Evolutionary conservation across 30 jellyfish, hydroid and myxozoan genomes (phyloP).

Genomic region (Turritopsis dohrnii): DNA sequence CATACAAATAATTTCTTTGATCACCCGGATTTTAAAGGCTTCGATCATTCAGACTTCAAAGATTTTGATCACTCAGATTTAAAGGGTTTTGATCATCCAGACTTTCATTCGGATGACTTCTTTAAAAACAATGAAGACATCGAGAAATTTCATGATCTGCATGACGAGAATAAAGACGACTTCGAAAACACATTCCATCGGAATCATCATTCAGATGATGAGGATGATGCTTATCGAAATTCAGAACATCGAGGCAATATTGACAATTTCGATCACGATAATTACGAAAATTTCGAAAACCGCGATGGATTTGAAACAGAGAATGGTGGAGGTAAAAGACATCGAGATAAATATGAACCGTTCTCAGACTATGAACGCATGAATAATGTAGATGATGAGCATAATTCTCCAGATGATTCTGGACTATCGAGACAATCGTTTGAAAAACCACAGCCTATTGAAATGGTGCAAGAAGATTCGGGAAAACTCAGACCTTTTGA

Average conservation of each 20-base stretch:
- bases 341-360: slow-evolving; percentile 19
- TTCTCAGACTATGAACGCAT: not conserved
- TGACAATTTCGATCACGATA: not conserved
- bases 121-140: not conserved
- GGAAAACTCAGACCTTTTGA: slow-evolving; percentile 35
- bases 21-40: not conserved
- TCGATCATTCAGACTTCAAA: not conserved
- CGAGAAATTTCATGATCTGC: not conserved
- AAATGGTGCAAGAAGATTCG: slow-evolving; percentile 59
- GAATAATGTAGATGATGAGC: not conserved
- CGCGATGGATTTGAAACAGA: not conserved
- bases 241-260: slow-evolving; percentile 18
- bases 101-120: not conserved
- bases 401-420: not conserved
- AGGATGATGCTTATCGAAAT: slow-evolving; percentile 12
- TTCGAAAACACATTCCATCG: not conserved
- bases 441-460: slow-evolving; percentile 43
- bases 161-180: slow-evolving; percentile 9
- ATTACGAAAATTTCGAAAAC: not conserved
- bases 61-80: not conserved
- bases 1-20: not conserved
- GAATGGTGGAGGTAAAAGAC: not conserved
- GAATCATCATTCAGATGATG: slow-evolving; percentile 9
- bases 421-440: not conserved
- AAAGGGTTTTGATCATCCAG: not conserved